A percentile compares a stretch with the other conserved stretches of the same genome.
Conservation (phyloP, 2,888 invertebrate genomes). For the Aquatica leii region DNA sequence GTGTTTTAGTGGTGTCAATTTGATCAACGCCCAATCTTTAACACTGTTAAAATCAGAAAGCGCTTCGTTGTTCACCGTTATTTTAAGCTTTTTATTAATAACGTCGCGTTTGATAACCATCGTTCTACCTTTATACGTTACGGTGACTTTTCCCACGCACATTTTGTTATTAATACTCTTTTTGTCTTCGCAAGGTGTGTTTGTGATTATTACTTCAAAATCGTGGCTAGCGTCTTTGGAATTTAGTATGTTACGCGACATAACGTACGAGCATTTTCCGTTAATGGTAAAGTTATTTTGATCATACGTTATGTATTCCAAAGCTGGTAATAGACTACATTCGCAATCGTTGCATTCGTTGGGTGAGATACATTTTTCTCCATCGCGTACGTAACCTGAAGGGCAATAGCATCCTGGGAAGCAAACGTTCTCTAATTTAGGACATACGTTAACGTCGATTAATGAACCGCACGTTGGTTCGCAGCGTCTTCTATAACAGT, state of each 20-base stretch:
- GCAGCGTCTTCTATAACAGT: conserved; percentile 82
- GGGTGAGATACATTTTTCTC: conserved; percentile 73
- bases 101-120: conserved; percentile 52
- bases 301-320: conserved; percentile 86
- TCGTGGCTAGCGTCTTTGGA: conserved; percentile 63
- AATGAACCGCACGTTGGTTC: conserved; percentile 78
- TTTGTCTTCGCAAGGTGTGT: conserved; percentile 72
- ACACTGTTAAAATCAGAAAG: conserved; percentile 57
- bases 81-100: conserved; percentile 51
- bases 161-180: conserved; percentile 59
- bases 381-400: conserved; percentile 73
- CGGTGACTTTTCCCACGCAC: conserved; percentile 74
- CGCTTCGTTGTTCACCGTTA: conserved; percentile 62
- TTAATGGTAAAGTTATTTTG: conserved; percentile 79
- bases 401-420: conserved; percentile 89
- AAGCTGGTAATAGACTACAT: conserved; percentile 76
- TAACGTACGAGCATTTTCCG: conserved; percentile 85
- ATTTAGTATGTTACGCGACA: conserved; percentile 69
- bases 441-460: conserved; percentile 68
- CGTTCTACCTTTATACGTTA: conserved; percentile 72
- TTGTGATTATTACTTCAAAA: conserved; percentile 72
- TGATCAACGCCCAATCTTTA: conserved; percentile 70
- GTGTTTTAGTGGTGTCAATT: conserved; percentile 68
- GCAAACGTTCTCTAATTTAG: conserved; percentile 71
- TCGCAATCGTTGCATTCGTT: conserved; percentile 80